Evolutionary conservation across 2,113 vertebrate genomes (phyloP).

Genomic region (Odocoileus virginianus): DNA sequence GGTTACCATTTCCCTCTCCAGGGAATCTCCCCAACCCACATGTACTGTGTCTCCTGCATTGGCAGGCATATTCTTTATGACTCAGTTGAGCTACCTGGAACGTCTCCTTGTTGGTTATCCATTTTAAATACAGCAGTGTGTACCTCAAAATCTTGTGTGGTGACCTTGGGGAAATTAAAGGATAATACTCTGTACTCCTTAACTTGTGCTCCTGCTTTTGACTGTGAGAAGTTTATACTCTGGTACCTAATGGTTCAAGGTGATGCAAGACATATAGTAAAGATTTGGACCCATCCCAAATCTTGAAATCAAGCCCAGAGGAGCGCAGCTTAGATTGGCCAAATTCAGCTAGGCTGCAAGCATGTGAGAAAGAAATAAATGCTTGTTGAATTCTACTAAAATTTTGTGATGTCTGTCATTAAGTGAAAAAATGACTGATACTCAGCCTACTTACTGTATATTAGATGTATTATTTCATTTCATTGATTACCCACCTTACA

Average conservation of each 20-base stretch:
- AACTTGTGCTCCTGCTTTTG: not conserved
- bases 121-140: not conserved
- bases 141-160: not conserved
- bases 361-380: not conserved
- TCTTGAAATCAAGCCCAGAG: not conserved
- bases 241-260: not conserved
- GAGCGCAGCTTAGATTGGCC: not conserved
- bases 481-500: not conserved
- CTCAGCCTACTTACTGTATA: not conserved
- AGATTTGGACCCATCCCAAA: not conserved
- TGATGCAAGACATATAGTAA: not conserved
- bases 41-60: not conserved
- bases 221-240: not conserved
- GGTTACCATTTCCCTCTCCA: not conserved
- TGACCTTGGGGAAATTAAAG: not conserved
- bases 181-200: rapidly evolving
- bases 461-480: not conserved
- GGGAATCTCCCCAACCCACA: not conserved
- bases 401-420: not conserved
- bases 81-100: not conserved
- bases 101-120: not conserved
- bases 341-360: not conserved
- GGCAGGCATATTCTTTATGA: not conserved
- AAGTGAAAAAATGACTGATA: not conserved
- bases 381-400: not conserved